Base-by-base conservation (phyloP, 1,140 invertebrate species). In the Proales similis region DNA sequence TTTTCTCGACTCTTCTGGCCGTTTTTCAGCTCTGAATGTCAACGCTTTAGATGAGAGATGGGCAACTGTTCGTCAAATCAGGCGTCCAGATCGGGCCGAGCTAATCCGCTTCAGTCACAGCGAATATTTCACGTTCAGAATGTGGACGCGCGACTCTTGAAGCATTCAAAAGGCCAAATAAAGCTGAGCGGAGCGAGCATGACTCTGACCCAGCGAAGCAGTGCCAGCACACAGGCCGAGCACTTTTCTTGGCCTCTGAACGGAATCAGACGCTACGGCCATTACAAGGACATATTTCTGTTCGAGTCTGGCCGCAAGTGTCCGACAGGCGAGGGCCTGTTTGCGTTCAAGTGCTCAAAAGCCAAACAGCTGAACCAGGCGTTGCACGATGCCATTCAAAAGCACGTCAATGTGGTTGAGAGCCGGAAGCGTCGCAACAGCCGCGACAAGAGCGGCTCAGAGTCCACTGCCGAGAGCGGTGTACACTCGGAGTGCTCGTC, bases 251-350 rank as follows among this genome's bases (percentile, higher is more conserved):
- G 51, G 51, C 51, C 51, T 17, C 45, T 57, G 22, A 57, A 57
- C 22, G 51, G 51, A 14, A 42, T 57, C 7, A 24, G 51, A 4
- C 51, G 51, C 24, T 57, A 57, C 36, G 51, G 51, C 22, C 45
- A 57, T 20, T 57, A 57, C 14, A 57, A 57, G 20, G 51, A 57
- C 51, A 57, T 57, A 12, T 57, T 57, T 42, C 20, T 57, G 20
- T 57, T 57, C 14, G 51, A 57, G 22, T 57, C 51, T 24, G 51
- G 51, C 4, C 51, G 51, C 14, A 57, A 57, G 45, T 57, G 51
- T 57, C 51, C 51, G 7, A 57, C 51, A 11, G 51, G 51, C 36
- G 51, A 57, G 22, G 51, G 51, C 19, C 38, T 57, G 24, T 57
- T 57, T 42, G 51, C 51, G 11, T 57, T 57, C 17, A 57, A 57